Base-by-base conservation (phyloP, 2,888 invertebrate genomes). In the Choreutis nemorana region DNA sequence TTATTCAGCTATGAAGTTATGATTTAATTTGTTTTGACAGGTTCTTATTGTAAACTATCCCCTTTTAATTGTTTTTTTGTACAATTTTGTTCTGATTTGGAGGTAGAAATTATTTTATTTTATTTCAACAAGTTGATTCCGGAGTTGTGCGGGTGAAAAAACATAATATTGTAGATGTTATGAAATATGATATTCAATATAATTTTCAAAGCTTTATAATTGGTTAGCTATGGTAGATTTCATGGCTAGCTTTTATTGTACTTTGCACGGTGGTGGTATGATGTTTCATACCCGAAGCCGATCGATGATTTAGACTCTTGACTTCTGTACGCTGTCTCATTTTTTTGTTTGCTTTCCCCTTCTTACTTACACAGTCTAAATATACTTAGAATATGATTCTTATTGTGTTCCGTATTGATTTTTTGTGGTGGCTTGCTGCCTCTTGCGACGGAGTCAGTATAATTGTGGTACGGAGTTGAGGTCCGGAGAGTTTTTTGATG, bases 1-100 rank as follows among this genome's bases (percentile, higher is more conserved):
- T 58, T 55, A 73, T 68, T 78, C 64, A 70, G 56, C 58, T 45
- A 34, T 72, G 55, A 59, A 71, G 64, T 73, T 79, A 78, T 80
- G 80, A 78, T 77, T 60, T 77, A 63, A 80, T 77, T 57, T 65
- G 67, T 75, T 78, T 58, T 73, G 79, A 73, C 80, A 78, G 59
- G 62, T 48, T 61, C 56, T 55, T 60, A 64, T 65, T 64, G 57
- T 61, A 37, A 45, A 42, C 41, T 45, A 50, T 55, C 44, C 55
- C 41, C 49, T 55, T 54, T 44, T 45, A 28, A 14, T 29, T 22
- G 23, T 22, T 22, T 34, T 29, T 34, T 37, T 28, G 29, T 33
- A 36, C 16, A 30, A 33, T 26, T 20, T 30, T 20, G 27, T 29
- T 36, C 34, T 36, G 27, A 27, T 22, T 31, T 28, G 31, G 29